phyloP scores from a whole-genome alignment of 92 coral and sea anemone species.

The Muricea muricata region DNA sequence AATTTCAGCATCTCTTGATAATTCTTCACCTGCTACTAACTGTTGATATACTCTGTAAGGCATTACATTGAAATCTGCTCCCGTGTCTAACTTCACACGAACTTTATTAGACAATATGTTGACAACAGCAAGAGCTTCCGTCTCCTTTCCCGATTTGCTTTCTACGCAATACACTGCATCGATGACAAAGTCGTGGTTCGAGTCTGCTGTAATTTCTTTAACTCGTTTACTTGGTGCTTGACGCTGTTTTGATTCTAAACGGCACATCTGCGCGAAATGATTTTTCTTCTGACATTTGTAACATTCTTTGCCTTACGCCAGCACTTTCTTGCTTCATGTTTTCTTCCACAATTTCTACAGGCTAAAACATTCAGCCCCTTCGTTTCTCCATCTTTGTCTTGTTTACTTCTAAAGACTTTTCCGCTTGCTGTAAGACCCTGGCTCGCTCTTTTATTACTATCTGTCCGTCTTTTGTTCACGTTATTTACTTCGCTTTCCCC shows the following conservation, averaged over 20 bases:
- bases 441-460: background rate
- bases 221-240: background rate
- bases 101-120: background rate
- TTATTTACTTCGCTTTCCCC: background rate
- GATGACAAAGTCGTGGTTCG: background rate
- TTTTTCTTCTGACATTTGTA: slow-evolving; percentile 5
- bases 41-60: background rate
- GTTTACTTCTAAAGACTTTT: background rate
- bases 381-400: background rate
- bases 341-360: slow-evolving; percentile 6
- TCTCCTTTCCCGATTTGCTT: background rate
- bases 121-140: background rate
- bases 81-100: slow-evolving; percentile 5
- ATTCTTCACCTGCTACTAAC: background rate
- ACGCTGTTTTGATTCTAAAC: background rate
- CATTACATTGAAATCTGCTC: background rate
- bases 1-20: background rate
- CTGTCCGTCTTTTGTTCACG: background rate
- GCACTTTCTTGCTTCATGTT: slow-evolving; percentile 24
- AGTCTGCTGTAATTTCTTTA: background rate
- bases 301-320: slow-evolving; percentile 15
- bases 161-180: background rate
- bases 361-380: background rate
- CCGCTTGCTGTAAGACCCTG: background rate
- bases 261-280: background rate